Evolutionary conservation across 2,797 vertebrate species (phyloP), one percentile per base, ranked within the genome.

Genomic region (Hippocampus kuda): DNA sequence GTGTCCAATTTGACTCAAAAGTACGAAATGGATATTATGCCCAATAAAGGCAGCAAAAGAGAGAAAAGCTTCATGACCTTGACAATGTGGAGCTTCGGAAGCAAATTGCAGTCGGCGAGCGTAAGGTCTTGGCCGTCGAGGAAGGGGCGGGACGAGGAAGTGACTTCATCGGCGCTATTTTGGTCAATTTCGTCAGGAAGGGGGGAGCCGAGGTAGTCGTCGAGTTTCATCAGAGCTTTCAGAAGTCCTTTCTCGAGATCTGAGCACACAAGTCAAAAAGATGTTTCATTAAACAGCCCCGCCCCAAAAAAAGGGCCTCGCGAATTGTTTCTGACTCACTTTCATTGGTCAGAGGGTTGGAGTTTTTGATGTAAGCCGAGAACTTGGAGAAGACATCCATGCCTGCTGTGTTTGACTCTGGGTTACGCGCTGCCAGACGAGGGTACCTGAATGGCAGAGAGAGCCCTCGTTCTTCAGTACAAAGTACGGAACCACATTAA

Each of bases 351-450:
- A 88, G 84, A 30, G 94, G 94, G 81, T 93, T 95, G 41, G 94
- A 92, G 86, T 97, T 97, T 88, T 96, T 97, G 83, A 97, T 83
- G 80, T 93, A 97, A 71, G 93, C 94, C 0, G 95, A 97, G 83
- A 96, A 97, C 81, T 94, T 97, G 75, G 95, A 93, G 88, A 97
- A 97, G 77, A 96, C 84, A 27, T 95, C 94, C 73, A 94, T 81
- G 1, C 95, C 94, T 0, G 94, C 94, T 0, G 93, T 94, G 90
- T 96, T 95, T 54, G 94, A 95, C 77, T 97, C 95, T 0, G 94
- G 94, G 77, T 96, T 96, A 38, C 85, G 89, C 68, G 92, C 91
- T 3, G 93, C 93, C 81, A 96, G 83, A 20, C 91, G 88, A 5
- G 94, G 94, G 75, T 91, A 95, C 84, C 95, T 97, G 73, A 34